Base-by-base conservation (phyloP, 2,888 invertebrate genomes). In the Andrena praecox region DNA sequence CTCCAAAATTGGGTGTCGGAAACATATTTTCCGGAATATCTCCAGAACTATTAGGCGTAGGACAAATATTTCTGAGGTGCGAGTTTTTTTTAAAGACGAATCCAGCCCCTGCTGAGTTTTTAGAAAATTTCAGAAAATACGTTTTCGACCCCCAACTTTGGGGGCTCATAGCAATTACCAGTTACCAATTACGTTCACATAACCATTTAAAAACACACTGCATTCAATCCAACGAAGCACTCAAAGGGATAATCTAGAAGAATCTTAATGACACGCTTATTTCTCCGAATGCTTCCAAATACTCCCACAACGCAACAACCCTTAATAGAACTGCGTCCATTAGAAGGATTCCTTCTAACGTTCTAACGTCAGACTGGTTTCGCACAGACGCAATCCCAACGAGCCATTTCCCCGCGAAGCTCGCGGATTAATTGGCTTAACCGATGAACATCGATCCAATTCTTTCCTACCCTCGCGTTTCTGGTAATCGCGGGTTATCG, bases 401-500 rank as follows among this genome's bases (percentile, higher is more conserved):
- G 86, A 88, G 81, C 88, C 88, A 86, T 88, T 89, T 83, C 71
- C 66, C 79, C 82, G 80, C 85, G 82, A 85, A 87, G 84, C 88
- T 87, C 85, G 77, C 82, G 74, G 86, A 90, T 90, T 90, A 91
- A 90, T 91, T 89, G 88, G 82, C 85, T 85, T 85, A 86, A 88
- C 85, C 85, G 86, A 80, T 70, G 76, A 48, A 16, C 78, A 88
- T 79, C 85, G 77, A 82, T 62, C 67, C 74, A 52, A 60, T 80
- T 80, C 84, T 73, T 80, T 75, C 29, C 70, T 68, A 77, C 80
- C 70, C 73, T 77, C 63, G 64, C 77, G 56, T 81, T 69, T 69
- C 77, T 63, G 72, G 68, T 85, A 87, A 87, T 81, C 85, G 81
- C 71, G 69, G 77, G 67, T 85, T 86, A 88, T 88, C 82, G 77